Conservation (phyloP, 1,140 invertebrate species). For the Sesamia nonagrioides region DNA sequence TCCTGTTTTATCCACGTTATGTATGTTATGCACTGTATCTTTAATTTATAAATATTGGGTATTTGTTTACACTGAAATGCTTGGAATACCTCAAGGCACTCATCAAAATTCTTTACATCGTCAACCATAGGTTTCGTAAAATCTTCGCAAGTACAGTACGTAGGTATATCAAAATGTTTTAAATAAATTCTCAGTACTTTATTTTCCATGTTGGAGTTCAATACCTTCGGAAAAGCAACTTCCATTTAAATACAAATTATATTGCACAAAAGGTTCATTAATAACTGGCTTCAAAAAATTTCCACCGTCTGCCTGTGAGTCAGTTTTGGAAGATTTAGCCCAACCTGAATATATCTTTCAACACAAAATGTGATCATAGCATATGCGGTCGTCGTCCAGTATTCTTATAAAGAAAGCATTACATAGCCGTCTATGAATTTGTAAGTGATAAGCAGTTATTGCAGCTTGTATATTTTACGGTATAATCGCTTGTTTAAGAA, state of each 20-base stretch:
- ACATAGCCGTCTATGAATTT: conserved; percentile 1
- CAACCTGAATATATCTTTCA: neutral
- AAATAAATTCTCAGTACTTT: neutral
- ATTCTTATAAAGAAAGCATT: conserved; percentile 12
- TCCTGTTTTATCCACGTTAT: conserved; percentile 8
- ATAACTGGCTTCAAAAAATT: neutral
- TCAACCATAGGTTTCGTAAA: neutral
- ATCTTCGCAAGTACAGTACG: neutral
- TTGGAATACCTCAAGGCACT: neutral
- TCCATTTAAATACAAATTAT: neutral
- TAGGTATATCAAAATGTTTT: too few relatives aligned
- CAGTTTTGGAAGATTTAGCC: neutral
- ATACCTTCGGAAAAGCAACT: neutral
- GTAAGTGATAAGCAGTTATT: conserved; percentile 1
- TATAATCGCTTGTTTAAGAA: neutral
- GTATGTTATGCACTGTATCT: neutral
- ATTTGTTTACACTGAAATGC: neutral
- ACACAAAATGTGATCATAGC: neutral
- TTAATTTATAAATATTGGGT: neutral
- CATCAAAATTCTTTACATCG: neutral
- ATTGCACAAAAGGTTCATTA: neutral
- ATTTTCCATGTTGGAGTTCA: neutral
- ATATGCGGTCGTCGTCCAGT: neutral
- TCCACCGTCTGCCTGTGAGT: neutral
- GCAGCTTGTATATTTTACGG: neutral